phyloP scores from a whole-genome alignment of 2,888 invertebrate species.

The Tetheella fluctuosa region DNA sequence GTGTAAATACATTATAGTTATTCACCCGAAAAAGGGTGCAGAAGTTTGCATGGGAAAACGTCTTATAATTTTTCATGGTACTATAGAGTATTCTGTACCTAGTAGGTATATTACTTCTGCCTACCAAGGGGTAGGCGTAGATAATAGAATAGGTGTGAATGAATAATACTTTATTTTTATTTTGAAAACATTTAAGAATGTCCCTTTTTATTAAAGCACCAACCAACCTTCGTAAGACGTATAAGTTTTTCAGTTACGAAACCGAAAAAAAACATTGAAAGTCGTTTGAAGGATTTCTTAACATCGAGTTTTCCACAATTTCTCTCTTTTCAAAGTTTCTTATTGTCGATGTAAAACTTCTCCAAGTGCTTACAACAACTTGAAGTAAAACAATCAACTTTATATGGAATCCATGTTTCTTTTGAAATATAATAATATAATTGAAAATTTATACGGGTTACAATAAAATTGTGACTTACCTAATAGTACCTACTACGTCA shows the following conservation, averaged over 20 bases:
- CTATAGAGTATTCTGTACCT: too few species aligned
- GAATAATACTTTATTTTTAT: too few species aligned
- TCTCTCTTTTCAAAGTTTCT: neutral
- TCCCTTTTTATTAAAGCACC: neutral
- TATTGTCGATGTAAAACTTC: neutral
- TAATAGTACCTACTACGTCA: too few species aligned
- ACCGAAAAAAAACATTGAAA: neutral
- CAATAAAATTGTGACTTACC: neutral
- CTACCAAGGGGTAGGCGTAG: too few species aligned
- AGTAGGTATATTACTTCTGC: too few species aligned
- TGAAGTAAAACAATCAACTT: slow-evolving; percentile 8
- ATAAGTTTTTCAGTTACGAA: neutral
- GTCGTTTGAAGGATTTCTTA: neutral
- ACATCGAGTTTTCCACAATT: neutral
- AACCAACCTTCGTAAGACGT: neutral
- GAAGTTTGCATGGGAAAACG: too few species aligned
- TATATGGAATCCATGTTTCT: slow-evolving; percentile 4
- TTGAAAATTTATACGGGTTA: neutral
- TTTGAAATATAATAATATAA: neutral
- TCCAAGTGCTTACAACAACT: neutral
- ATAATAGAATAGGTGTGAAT: too few species aligned
- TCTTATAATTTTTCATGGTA: too few species aligned
- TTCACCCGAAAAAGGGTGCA: too few species aligned
- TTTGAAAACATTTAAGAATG: too few species aligned
- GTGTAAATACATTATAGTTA: too few species aligned